Base-by-base conservation (phyloP, 2,797 vertebrate genomes). In the Borostomias antarcticus region DNA sequence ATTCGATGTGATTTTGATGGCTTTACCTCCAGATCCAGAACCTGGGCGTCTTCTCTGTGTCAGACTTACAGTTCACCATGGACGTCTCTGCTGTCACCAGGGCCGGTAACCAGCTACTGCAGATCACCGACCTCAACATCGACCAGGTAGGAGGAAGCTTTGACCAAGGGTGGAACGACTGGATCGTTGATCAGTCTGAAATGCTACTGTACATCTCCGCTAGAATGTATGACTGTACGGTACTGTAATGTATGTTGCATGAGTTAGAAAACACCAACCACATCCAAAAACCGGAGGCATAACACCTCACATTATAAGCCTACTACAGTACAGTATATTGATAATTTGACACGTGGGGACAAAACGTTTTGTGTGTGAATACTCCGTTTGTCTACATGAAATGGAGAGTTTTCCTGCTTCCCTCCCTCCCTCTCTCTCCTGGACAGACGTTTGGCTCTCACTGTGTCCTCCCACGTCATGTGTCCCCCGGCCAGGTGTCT, bases 21-120 rank as follows among this genome's bases (percentile, higher is more conserved):
- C 6, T 43, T 32, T 23, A 32, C n/a, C 23, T 67, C 0, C 87
- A 99, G 97, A 86, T 99, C 58, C 95, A 95, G 84, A 98, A 98
- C 78, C 76, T 97, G 79, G 96, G 94, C 1, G 71, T 94, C 23
- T 97, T 96, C 79, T 82, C 94, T 0, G 83, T 98, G 52, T 86
- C 86, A 0, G 90, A 91, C 0, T 60, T 96, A 54, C 77, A 81
- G 58, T 85, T 99, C 70, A 90, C 82, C 59, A 80, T 95, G 33
- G 94, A 94, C 0, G 0, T 96, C 28, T 96, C 95, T 0, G 83
- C 94, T 0, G 87, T 93, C 74, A 98, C 95, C 6, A 72, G 72
- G 28, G 79, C 71, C 0, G 92, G 92, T 3, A 96, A 94, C 84
- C 92, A 82, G 48, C 91, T 98, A 54, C 66, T 98, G 70, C 80